Base-by-base conservation (phyloP, 2,113 vertebrate species). In the Festucalex cinctus region DNA sequence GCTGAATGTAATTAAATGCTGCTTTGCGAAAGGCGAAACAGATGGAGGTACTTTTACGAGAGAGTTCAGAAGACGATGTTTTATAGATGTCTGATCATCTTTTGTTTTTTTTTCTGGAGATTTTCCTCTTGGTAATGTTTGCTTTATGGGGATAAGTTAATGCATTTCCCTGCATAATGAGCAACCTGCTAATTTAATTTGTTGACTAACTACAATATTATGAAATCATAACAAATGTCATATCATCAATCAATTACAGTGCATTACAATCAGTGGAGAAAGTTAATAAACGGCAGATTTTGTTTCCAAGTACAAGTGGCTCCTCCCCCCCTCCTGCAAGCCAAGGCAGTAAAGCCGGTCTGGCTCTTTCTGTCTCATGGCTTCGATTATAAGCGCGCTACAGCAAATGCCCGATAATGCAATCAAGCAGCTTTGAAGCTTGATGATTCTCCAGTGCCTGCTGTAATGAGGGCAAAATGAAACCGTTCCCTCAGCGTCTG, bases 341-440 rank as follows among this genome's bases (percentile, higher is more conserved):
- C 60, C 6, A 41, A 35, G 53, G 43, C 39, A 65, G 66, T 49
- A 66, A 73, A 62, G 69, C 37, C 62, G 67, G 78, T 66, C 78
- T 9, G 54, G 36, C 53, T 77, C 66, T 62, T n/a, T 48, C 69
- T 28, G 75, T 83, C 81, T 83, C 78, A 81, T 79, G 72, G 69
- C 69, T 68, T 39, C 73, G 71, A 85, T 84, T 83, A 80, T 9
- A 51, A 36, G 70, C 60, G 63, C 57, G 60, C 74, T 83, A 73
- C 59, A 84, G 76, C 76, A 74, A 89, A 87, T 71, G 81, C 72
- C 80, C 77, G 82, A 86, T 87, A 88, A 89, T 80, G 83, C 78
- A 85, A 89, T 86, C 86, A 86, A 76, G 80, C 78, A 78, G 81
- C 80, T 89, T 87, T 86, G 84, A 86, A 83, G 84, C 84, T 65